phyloP scores from a whole-genome alignment of 2,113 vertebrate species.

The Malaclemys terrapin region DNA sequence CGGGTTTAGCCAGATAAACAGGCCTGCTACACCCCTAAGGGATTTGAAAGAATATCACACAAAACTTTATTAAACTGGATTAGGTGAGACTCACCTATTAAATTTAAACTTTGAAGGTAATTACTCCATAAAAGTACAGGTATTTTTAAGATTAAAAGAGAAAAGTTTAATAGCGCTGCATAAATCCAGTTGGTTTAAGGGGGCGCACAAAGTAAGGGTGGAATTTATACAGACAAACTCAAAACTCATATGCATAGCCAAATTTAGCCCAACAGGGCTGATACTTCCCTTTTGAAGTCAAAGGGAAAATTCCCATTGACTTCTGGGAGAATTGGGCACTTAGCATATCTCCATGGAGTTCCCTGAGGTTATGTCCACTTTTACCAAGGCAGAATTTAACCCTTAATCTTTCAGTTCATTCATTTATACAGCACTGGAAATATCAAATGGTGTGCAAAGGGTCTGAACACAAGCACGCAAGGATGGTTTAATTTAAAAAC shows the following conservation, averaged over 20 bases:
- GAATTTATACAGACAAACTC: background rate
- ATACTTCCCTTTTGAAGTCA: conserved; percentile 2
- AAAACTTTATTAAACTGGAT: conserved; percentile 85
- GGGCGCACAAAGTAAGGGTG: background rate
- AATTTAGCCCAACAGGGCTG: background rate
- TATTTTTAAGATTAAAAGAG: conserved; percentile 21
- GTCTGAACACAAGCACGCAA: background rate
- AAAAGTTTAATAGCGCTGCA: conserved; percentile 23
- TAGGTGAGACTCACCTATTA: conserved; percentile 77
- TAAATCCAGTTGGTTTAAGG: conserved; percentile 30
- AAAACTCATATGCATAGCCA: background rate
- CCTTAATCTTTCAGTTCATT: background rate
- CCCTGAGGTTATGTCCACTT: background rate
- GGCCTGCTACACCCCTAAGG: conserved; percentile 78
- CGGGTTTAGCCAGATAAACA: conserved; percentile 85
- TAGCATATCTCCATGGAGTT: background rate
- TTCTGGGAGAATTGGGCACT: background rate
- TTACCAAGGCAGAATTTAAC: background rate
- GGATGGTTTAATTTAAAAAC: conserved; percentile 36
- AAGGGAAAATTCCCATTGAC: background rate
- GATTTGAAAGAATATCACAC: conserved; percentile 85
- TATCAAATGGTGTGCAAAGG: background rate
- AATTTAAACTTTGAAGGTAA: conserved; percentile 72
- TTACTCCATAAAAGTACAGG: conserved; percentile 35
- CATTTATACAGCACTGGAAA: background rate